These are phyloP conservation scores for Entomobrya proxima DNA, from an alignment of 2,888 invertebrate genomes.

Conservation along the genomic window DNA sequence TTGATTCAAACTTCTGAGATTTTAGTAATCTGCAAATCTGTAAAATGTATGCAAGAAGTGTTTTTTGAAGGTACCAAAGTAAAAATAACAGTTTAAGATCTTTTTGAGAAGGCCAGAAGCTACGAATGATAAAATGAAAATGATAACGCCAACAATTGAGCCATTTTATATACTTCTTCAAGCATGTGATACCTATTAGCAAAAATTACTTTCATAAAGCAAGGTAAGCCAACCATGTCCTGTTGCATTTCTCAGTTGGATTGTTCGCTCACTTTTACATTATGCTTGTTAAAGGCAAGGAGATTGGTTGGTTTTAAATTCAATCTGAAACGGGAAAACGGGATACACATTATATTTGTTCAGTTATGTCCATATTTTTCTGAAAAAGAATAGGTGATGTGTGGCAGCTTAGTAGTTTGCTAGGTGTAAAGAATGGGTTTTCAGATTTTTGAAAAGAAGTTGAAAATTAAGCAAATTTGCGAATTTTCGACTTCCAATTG, in stretches of 20 bases:
- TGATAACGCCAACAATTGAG: slow-evolving; percentile 28
- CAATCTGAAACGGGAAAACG: slow-evolving; percentile 51
- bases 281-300: neutral
- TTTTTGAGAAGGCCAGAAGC: slow-evolving; percentile 33
- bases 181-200: neutral
- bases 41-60: neutral
- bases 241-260: slow-evolving; percentile 29
- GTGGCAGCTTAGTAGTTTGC: neutral
- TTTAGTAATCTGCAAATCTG: neutral
- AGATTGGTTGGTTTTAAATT: slow-evolving; percentile 7
- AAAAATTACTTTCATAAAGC: slow-evolving; percentile 33
- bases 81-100: slow-evolving; percentile 28
- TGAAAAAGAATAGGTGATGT: slow-evolving; percentile 30
- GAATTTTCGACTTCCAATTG: slow-evolving; percentile 28
- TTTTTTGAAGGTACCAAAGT: neutral
- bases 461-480: slow-evolving; percentile 40
- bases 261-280: neutral
- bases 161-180: slow-evolving; percentile 5
- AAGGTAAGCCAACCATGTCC: slow-evolving; percentile 19
- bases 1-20: too few species aligned
- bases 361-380: slow-evolving; percentile 27
- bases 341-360: neutral
- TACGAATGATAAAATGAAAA: slow-evolving; percentile 32
- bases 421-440: slow-evolving; percentile 8
- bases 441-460: slow-evolving; percentile 33